Evolutionary conservation across 92 coral and sea anemone genomes (phyloP).

Genomic region (Zoanthus gigantus): DNA sequence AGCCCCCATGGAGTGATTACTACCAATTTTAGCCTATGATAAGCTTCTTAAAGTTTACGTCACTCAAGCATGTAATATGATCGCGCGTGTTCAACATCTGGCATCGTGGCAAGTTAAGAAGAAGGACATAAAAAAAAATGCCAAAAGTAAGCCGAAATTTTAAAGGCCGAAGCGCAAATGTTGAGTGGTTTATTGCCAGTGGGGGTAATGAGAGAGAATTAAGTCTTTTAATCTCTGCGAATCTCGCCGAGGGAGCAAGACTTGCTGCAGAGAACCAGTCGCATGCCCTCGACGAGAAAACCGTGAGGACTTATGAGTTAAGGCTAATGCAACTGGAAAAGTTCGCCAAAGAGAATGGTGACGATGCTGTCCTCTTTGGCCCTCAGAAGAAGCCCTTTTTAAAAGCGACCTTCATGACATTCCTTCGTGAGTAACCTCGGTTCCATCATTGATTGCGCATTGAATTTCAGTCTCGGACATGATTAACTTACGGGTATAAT

Average conservation of each 20-base stretch:
- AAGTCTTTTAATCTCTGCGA: not conserved
- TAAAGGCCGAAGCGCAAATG: constrained; percentile 47
- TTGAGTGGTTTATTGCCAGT: not conserved
- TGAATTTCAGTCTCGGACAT: too few relatives aligned
- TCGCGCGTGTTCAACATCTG: too few relatives aligned
- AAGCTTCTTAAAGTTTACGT: too few relatives aligned
- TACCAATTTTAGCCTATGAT: too few relatives aligned
- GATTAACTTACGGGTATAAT: too few relatives aligned
- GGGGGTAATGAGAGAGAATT: constrained; percentile 23
- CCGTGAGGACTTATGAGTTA: constrained; percentile 45
- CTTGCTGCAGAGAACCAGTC: constrained; percentile 46
- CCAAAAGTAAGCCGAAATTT: not conserved
- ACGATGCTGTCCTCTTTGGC: constrained; percentile 48
- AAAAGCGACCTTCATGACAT: constrained; percentile 48
- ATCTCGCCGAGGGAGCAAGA: constrained; percentile 47
- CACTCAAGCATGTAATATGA: not conserved
- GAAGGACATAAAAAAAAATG: too few relatives aligned
- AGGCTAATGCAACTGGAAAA: constrained; percentile 48
- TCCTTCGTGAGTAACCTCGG: constrained; percentile 43
- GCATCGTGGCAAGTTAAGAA: too few relatives aligned
- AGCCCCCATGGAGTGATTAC: too few relatives aligned
- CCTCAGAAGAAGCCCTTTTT: constrained; percentile 45
- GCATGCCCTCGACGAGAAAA: not conserved
- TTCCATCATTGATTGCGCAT: too few relatives aligned
- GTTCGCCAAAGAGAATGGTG: constrained; percentile 36